Percentiles rank a stretch among this genome's conserved stretches.
These are phyloP conservation scores for Nomada fucata DNA, from an alignment of 2,888 invertebrate genomes.

Conservation along the genomic window DNA sequence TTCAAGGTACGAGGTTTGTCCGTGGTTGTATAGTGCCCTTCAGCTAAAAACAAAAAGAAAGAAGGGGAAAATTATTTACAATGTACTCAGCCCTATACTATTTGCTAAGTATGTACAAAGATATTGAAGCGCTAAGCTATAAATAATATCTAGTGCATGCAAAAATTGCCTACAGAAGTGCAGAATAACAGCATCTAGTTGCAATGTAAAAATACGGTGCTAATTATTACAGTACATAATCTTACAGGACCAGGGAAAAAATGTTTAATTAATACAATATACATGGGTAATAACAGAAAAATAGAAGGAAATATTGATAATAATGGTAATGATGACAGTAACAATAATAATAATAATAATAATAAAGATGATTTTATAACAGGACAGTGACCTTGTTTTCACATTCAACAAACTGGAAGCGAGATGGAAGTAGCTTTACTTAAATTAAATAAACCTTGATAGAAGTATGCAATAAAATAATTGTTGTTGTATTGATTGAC, in stretches of 20 bases:
- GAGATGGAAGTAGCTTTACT: constrained; percentile 78
- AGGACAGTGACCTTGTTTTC: constrained; percentile 79
- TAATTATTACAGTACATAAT: constrained; percentile 39
- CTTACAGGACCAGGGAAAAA: constrained; percentile 38
- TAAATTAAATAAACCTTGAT: constrained; percentile 72
- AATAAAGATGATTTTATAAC: constrained; percentile 63
- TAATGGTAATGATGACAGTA: constrained; percentile 54
- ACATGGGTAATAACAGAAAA: constrained; percentile 54
- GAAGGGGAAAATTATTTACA: constrained; percentile 17
- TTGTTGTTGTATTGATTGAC: constrained; percentile 48
- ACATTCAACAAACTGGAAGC: constrained; percentile 82
- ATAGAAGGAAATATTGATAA: constrained; percentile 47
- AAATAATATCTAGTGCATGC: constrained; percentile 62
- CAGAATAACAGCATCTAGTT: constrained; percentile 53
- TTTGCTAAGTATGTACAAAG: constrained; percentile 14
- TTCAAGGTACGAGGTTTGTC: constrained; percentile 87
- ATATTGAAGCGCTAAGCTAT: constrained; percentile 63
- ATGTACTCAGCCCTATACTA: no score
- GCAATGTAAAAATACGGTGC: constrained; percentile 47
- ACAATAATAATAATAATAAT: constrained; percentile 51
- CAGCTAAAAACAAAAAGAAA: constrained; percentile 61
- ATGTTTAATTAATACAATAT: constrained; percentile 62
- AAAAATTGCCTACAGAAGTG: constrained; percentile 63
- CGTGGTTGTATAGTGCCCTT: constrained; percentile 77
- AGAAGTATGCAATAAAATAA: constrained; percentile 70